Percentiles rank a stretch among this genome's conserved stretches.
Conservation (phyloP, 1,140 invertebrate species). For the Drosophila watanabei region DNA sequence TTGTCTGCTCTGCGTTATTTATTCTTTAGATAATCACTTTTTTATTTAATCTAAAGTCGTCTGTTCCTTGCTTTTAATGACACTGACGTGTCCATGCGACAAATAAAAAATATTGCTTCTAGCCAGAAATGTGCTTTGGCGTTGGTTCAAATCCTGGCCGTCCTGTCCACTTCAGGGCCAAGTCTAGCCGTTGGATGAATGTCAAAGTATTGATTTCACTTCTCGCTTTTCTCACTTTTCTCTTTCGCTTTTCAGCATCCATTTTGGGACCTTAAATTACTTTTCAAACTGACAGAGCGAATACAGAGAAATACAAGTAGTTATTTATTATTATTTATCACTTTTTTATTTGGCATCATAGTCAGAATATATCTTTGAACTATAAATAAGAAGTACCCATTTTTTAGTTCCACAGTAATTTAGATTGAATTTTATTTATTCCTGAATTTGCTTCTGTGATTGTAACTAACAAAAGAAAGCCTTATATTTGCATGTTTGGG, state of each 20-base stretch:
- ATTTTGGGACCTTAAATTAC: slow-evolving; percentile 66
- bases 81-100: slow-evolving; percentile 77
- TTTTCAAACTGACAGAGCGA: slow-evolving; percentile 56
- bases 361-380: neutral
- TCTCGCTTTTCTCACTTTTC: slow-evolving; percentile 26
- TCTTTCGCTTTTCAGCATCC: slow-evolving; percentile 30
- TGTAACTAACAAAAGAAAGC: neutral
- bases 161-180: slow-evolving; percentile 72
- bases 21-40: slow-evolving; percentile 74
- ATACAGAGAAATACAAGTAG: neutral
- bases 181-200: slow-evolving; percentile 74
- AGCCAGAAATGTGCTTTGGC: slow-evolving; percentile 65
- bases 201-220: slow-evolving; percentile 72
- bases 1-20: slow-evolving; percentile 72
- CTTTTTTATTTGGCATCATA: neutral
- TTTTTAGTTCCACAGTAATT: neutral
- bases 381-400: neutral
- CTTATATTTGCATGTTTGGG: neutral
- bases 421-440: neutral
- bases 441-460: no score
- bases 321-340: neutral
- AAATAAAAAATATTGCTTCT: slow-evolving; percentile 46
- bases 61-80: slow-evolving; percentile 68
- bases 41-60: slow-evolving; percentile 73
- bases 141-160: slow-evolving; percentile 56